Evolutionary conservation across 1,140 invertebrate species (phyloP), one percentile per base, ranked within the genome.

Genomic region (Temnothorax nylanderi): DNA sequence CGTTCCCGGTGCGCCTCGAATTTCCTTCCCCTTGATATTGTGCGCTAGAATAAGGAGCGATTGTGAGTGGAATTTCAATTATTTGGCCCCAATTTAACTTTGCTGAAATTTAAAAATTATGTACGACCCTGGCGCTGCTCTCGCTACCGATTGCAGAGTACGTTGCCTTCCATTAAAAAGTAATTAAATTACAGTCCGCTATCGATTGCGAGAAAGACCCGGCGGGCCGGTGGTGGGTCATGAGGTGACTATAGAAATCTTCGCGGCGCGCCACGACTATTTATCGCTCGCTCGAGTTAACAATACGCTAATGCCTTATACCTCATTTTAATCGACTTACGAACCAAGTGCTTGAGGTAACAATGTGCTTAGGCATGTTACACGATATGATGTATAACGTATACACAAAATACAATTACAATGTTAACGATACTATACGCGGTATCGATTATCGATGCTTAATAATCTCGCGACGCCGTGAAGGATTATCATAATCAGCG

Each of bases 21-120:
- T 74, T 82, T 74, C 41, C 69, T 47, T 60, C 69, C 56, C 44
- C 80, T 84, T 84, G 69, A 84, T 74, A 84, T 74, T 60, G 80
- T 75, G 51, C 54, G 41, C 80, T 84, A 75, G 69, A 84, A 84
- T 62, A 84, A 84, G 80, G 69, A 58, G 80, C 80, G 80, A 84
- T 84, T 84, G 69, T 74, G 69, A 84, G 54, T 47, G 69, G 80
- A 84, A 84, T 84, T 84, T 84, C 80, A 84, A 84, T 84, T 84
- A 84, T 84, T 54, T 32, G 54, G 80, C 54, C 80, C 80, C 80
- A 84, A 84, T 84, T 74, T 74, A 84, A 84, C 80, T 84, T 84
- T 11, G 41, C 54, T 74, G 80, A 84, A 84, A 84, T 84, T 84
- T 84, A 84, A 84, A 84, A 84, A 84, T 84, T 84, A 84, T 62